Evolutionary conservation across 2,797 vertebrate genomes (phyloP).

Genomic region (Eupleurogrammus muticus): DNA sequence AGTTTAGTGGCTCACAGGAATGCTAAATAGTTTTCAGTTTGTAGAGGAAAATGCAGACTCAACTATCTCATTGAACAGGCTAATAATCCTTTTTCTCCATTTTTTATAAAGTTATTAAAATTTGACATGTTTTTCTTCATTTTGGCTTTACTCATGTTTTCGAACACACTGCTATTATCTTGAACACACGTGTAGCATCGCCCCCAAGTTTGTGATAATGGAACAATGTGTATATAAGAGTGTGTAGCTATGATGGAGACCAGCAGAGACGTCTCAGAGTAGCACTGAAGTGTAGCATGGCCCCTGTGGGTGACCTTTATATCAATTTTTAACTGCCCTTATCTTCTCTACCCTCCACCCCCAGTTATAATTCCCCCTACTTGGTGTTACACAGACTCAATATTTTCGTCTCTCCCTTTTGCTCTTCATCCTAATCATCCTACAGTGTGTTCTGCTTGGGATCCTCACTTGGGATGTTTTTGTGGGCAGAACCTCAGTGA

Average conservation of each 20-base stretch:
- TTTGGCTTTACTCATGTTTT: no score
- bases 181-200: no score
- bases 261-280: slow-evolving; percentile 33
- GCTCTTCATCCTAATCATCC: slow-evolving; percentile 24
- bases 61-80: no score
- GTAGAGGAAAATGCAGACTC: no score
- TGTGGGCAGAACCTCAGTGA: not conserved
- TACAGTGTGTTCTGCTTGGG: not conserved
- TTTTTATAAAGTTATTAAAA: no score
- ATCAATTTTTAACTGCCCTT: slow-evolving; percentile 28
- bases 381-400: slow-evolving; percentile 16
- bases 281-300: slow-evolving; percentile 13
- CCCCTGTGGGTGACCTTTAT: slow-evolving; percentile 21
- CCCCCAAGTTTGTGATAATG: no score
- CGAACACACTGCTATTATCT: no score
- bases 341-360: slow-evolving; percentile 14
- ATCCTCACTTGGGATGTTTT: not conserved
- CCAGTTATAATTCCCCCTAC: slow-evolving; percentile 12
- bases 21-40: no score
- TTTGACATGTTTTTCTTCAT: not conserved
- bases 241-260: not conserved
- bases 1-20: no score
- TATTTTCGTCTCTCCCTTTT: not conserved
- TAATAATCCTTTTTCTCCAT: no score
- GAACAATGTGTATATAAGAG: not conserved